phyloP scores from a whole-genome alignment of 2,113 vertebrate species.

The Coturnix japonica region DNA sequence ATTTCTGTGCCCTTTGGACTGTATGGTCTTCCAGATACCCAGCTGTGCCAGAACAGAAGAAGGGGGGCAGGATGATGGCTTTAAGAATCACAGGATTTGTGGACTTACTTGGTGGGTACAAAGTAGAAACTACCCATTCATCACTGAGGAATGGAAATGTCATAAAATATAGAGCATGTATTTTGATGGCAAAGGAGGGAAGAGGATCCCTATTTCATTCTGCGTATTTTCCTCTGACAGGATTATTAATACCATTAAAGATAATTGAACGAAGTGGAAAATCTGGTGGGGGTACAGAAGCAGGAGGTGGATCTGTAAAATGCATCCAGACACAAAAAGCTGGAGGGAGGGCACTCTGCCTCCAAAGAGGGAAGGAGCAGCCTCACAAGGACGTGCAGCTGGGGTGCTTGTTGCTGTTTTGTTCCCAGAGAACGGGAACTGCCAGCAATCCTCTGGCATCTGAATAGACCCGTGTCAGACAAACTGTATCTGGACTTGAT shows the following conservation, averaged over 20 bases:
- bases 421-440: constrained; percentile 49
- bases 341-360: constrained; percentile 52
- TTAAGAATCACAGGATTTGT: neutral
- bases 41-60: neutral
- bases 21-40: neutral
- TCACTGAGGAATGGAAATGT: neutral
- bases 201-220: neutral
- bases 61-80: neutral
- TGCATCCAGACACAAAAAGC: neutral
- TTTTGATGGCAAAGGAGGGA: neutral
- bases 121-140: neutral
- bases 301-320: constrained; percentile 38
- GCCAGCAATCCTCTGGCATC: constrained; percentile 47
- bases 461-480: constrained; percentile 39
- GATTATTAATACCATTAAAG: constrained; percentile 6
- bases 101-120: neutral
- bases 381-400: constrained; percentile 48
- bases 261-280: constrained; percentile 3
- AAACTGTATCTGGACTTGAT: constrained; percentile 34
- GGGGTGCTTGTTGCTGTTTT: constrained; percentile 52
- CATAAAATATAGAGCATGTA: neutral
- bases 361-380: constrained; percentile 31
- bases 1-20: neutral
- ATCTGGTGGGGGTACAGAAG: constrained; percentile 18
- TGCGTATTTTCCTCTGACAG: neutral